Evolutionary conservation across 2,888 invertebrate species (phyloP).

Genomic region (Synergus japonicus): DNA sequence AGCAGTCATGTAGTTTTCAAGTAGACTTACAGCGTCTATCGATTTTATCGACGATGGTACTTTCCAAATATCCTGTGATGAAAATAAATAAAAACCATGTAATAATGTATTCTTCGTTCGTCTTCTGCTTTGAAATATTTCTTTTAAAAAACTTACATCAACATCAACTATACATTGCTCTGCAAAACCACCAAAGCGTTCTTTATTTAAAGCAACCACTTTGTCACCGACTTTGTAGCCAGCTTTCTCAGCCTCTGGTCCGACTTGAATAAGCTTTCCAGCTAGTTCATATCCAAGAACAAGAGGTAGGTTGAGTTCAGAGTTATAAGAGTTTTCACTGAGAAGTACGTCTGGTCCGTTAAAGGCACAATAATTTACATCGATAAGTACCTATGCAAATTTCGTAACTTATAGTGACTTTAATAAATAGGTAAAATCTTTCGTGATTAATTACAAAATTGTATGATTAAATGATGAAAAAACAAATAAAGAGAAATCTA

Average conservation of each 20-base stretch:
- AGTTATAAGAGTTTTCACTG: slow-evolving; percentile 78
- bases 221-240: slow-evolving; percentile 80
- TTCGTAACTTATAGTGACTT: slow-evolving; percentile 6
- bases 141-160: slow-evolving; percentile 61
- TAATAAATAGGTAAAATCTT: neutral
- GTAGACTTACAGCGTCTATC: slow-evolving; percentile 80
- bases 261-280: slow-evolving; percentile 81
- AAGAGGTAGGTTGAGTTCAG: slow-evolving; percentile 79
- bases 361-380: slow-evolving; percentile 82
- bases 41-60: slow-evolving; percentile 79
- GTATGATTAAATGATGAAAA: neutral
- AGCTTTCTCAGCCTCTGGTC: slow-evolving; percentile 76
- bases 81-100: slow-evolving; percentile 60
- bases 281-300: slow-evolving; percentile 83
- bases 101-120: slow-evolving; percentile 46
- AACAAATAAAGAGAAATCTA: neutral
- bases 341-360: slow-evolving; percentile 82
- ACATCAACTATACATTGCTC: slow-evolving; percentile 80
- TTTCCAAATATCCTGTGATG: slow-evolving; percentile 80
- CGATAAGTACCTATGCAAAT: slow-evolving; percentile 80
- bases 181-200: slow-evolving; percentile 81
- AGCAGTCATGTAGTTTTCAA: slow-evolving; percentile 83
- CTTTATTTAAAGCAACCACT: slow-evolving; percentile 81
- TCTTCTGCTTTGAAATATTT: neutral
- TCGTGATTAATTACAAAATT: neutral